A percentile compares a stretch with the other conserved stretches of the same genome.
phyloP scores from a whole-genome alignment of 64 coral and sea anemone genomes.

The Trachythela sp. region DNA sequence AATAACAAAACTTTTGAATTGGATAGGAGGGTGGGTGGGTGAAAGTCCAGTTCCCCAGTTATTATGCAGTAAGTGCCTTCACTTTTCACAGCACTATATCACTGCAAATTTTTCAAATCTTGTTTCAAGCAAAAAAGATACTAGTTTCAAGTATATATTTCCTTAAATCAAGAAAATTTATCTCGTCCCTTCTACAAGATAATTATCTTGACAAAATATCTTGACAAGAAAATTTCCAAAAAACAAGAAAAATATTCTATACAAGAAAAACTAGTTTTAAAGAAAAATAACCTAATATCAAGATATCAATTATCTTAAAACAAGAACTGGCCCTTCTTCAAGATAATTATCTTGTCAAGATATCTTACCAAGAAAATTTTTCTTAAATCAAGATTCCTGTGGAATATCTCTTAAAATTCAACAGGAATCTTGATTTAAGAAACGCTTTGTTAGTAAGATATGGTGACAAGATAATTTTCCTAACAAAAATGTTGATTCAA shows the following conservation, averaged over 20 bases:
- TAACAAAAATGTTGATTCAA: background rate
- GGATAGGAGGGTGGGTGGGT: too few relatives aligned
- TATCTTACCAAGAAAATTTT: background rate
- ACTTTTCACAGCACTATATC: too few relatives aligned
- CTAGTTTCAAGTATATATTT: background rate
- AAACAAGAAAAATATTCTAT: background rate
- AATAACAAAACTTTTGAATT: too few relatives aligned
- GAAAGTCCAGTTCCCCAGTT: too few relatives aligned
- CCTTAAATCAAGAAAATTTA: background rate
- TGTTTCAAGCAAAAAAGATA: too few relatives aligned
- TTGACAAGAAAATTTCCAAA: background rate
- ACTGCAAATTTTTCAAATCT: background rate
- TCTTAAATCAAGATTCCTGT: background rate
- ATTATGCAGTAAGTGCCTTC: too few relatives aligned
- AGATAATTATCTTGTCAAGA: background rate
- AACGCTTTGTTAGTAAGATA: background rate
- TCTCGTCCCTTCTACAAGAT: background rate
- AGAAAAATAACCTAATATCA: background rate
- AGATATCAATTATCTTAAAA: background rate
- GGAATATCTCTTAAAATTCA: background rate
- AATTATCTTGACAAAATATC: background rate
- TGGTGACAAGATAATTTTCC: background rate
- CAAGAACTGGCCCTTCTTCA: background rate
- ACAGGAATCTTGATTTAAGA: background rate
- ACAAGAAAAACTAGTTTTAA: background rate